Evolutionary conservation across 1,140 invertebrate genomes (phyloP), one percentile per base, ranked within the genome.

Genomic region (Pseudobourletiella spinata): DNA sequence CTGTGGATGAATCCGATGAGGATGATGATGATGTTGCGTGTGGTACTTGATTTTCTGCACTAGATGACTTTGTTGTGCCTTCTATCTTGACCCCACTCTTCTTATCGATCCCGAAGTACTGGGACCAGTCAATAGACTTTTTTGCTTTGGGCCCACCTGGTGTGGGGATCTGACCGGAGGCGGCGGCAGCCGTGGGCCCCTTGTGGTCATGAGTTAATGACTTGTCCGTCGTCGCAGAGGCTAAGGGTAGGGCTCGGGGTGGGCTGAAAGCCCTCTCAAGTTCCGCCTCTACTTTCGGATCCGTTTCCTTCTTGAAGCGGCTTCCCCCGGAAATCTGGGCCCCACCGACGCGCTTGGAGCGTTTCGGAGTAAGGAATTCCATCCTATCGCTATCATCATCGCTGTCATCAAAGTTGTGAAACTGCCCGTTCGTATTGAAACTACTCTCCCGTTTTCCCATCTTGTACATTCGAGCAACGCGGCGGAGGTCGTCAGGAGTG

Each of bases 81-180:
- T 63, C 59, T n/a, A n/a, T n/a, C 8, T 82, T 78, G 68, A 87
- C 86, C 70, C 83, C 85, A 74, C 81, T 82, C 63, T 86, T 84
- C 57, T 85, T 81, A 73, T 91, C 87, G 50, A 89, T 80, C 0
- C 88, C 88, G 71, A 90, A 90, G 68, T 90, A 89, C 54, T 88
- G 81, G 0, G 86, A 87, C 88, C 87, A 91, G 67, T 89, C 83
- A 35, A 89, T 82, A 14, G 85, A 87, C 73, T 89, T 89, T 73
- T 89, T 89, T 65, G 80, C 81, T 3, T 85, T 74, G 1, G 20
- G 16, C 16, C 28, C 56, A 1, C 22, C 62, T 1, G 55, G 22
- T n/a, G 58, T 6, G 11, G 62, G 61, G 55, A 50, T 63, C 39
- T 60, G 46, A 24, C 30, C 32, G 30, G 25, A 24, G 42, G 25